These are phyloP conservation scores for Daphoenositta chrysoptera DNA, from an alignment of 2,113 vertebrate species.

Conservation along the genomic window DNA sequence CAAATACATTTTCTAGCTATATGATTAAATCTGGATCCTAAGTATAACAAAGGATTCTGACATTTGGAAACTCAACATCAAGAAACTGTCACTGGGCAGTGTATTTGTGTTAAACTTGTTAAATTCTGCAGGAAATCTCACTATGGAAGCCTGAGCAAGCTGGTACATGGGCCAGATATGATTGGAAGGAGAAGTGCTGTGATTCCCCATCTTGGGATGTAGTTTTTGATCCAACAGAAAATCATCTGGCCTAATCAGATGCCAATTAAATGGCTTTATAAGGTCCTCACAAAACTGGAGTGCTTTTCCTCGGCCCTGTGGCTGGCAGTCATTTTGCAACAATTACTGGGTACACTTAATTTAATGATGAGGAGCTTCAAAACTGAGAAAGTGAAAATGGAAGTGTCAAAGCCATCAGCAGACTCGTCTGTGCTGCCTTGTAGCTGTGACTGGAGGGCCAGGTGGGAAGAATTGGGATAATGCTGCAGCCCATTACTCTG, in stretches of 20 bases:
- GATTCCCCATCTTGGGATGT: not conserved
- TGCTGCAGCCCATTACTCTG: not conserved
- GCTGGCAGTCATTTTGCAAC: conserved; percentile 59
- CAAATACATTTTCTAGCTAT: conserved; percentile 6
- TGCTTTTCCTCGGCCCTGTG: conserved; percentile 37
- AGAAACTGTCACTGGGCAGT: not conserved
- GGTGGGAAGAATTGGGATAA: conserved; percentile 26
- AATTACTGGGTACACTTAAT: conserved; percentile 58
- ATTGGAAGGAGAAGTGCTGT: not conserved
- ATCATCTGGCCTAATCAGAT: conserved; percentile 34
- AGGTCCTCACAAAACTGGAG: conserved; percentile 50
- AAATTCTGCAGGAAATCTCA: not conserved
- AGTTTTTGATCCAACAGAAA: conserved; percentile 26
- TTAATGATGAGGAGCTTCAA: conserved; percentile 65
- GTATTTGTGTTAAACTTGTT: not conserved
- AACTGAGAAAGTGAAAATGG: conserved; percentile 64
- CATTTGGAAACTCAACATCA: not conserved
- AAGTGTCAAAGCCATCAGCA: conserved; percentile 67
- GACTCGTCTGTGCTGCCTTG: not conserved
- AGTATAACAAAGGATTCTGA: not conserved
- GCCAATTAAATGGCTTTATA: conserved; percentile 59
- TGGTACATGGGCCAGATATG: not conserved
- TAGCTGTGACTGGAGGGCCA: not conserved
- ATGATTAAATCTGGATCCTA: not conserved
- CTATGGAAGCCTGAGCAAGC: not conserved